Evolutionary conservation across 2,797 vertebrate species (phyloP).

Genomic region (Amblyopsis hoosieri): DNA sequence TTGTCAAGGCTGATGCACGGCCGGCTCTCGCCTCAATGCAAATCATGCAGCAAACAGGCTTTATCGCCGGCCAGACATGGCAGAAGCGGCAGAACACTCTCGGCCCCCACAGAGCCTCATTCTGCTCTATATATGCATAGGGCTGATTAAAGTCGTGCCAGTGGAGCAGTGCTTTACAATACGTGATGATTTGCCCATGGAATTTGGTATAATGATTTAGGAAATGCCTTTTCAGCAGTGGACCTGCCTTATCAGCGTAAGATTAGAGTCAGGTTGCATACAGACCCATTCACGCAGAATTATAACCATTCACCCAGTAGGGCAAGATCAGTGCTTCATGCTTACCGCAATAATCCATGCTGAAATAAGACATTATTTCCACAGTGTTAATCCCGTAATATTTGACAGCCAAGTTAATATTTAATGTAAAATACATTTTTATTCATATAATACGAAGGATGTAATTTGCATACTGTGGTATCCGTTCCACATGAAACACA

Average conservation of each 20-base stretch:
- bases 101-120: conserved; percentile 35
- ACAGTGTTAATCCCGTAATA: not conserved
- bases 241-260: conserved; percentile 27
- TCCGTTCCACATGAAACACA: no score
- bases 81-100: conserved; percentile 46
- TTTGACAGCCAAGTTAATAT: not conserved
- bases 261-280: conserved; percentile 20
- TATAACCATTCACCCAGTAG: not conserved
- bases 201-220: conserved; percentile 32
- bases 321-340: not conserved
- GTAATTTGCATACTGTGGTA: no score
- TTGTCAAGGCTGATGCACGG: conserved; percentile 67
- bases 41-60: conserved; percentile 52
- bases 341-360: no score
- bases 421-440: no score
- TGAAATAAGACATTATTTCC: no score
- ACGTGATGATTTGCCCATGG: conserved; percentile 33
- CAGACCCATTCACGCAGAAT: conserved; percentile 6
- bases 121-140: conserved; percentile 32
- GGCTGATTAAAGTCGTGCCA: conserved; percentile 49
- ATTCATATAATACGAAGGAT: no score
- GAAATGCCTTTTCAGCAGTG: conserved; percentile 30
- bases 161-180: conserved; percentile 38
- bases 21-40: conserved; percentile 54
- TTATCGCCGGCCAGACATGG: conserved; percentile 62